phyloP scores from a whole-genome alignment of 1,140 invertebrate species.

The Uloborus diversus region DNA sequence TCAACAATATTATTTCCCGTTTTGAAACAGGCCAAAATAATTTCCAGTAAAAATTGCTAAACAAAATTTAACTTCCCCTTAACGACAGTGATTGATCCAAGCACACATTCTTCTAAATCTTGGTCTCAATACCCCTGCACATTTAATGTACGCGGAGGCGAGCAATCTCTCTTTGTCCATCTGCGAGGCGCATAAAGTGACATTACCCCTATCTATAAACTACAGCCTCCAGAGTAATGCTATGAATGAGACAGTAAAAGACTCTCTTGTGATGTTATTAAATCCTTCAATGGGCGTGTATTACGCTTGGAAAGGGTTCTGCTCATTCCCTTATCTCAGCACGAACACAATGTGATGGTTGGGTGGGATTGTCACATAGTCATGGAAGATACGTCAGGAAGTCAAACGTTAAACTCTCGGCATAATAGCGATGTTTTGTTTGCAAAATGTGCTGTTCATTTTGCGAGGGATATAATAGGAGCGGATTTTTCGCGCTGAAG shows the following conservation, averaged over 20 bases:
- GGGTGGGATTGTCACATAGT: conserved; percentile 10
- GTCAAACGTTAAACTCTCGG: no score
- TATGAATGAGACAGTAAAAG: conserved; percentile 33
- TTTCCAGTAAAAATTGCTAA: background rate
- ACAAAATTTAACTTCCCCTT: background rate
- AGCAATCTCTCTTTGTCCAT: conserved; percentile 33
- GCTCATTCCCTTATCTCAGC: conserved; percentile 21
- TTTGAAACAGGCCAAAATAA: no score
- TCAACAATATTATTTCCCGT: no score
- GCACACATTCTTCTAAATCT: conserved; percentile 25
- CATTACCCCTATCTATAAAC: conserved; percentile 45
- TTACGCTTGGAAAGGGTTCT: conserved; percentile 4
- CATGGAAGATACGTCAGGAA: conserved; percentile 4
- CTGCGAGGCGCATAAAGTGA: conserved; percentile 29
- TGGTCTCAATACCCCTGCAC: background rate
- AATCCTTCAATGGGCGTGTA: conserved; percentile 43
- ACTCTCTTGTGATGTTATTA: conserved; percentile 47
- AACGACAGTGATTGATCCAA: background rate
- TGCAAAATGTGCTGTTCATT: no score
- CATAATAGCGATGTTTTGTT: background rate
- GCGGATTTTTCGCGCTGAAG: no score
- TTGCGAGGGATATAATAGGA: no score
- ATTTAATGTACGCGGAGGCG: conserved; percentile 1
- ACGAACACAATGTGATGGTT: conserved; percentile 32
- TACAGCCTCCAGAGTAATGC: background rate